Conservation (phyloP, 2,113 vertebrate species). For the Tachycineta bicolor region DNA sequence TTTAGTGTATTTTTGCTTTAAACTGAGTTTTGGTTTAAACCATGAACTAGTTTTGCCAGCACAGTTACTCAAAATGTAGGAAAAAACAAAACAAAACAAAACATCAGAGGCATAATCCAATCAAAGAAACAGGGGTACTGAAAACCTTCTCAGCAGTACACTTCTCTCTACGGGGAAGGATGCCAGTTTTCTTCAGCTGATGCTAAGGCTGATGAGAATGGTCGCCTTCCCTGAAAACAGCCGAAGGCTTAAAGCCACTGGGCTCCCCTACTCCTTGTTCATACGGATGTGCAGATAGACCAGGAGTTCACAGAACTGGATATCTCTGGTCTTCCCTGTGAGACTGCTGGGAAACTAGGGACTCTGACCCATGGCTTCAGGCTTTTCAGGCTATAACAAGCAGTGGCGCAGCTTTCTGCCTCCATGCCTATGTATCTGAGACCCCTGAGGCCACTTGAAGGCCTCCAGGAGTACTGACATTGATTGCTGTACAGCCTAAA, state of each 20-base stretch:
- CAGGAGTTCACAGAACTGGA: neutral
- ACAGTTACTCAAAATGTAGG: neutral
- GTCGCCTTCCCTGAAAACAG: neutral
- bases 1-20: neutral
- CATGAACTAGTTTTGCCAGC: neutral
- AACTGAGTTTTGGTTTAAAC: neutral
- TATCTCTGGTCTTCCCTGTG: neutral
- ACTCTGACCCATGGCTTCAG: neutral
- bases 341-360: neutral
- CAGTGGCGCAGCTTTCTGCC: neutral
- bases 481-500: neutral
- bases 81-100: constrained; percentile 18
- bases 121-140: neutral
- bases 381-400: neutral
- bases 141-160: neutral
- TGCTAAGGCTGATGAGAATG: neutral
- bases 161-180: neutral
- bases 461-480: neutral
- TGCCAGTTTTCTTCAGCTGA: neutral
- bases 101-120: neutral
- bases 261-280: neutral
- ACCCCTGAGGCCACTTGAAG: neutral
- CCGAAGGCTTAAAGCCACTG: neutral
- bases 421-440: neutral
- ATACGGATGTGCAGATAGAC: neutral